phyloP scores from a whole-genome alignment of 2,797 vertebrate species.

The Acanthurus lineatus region DNA sequence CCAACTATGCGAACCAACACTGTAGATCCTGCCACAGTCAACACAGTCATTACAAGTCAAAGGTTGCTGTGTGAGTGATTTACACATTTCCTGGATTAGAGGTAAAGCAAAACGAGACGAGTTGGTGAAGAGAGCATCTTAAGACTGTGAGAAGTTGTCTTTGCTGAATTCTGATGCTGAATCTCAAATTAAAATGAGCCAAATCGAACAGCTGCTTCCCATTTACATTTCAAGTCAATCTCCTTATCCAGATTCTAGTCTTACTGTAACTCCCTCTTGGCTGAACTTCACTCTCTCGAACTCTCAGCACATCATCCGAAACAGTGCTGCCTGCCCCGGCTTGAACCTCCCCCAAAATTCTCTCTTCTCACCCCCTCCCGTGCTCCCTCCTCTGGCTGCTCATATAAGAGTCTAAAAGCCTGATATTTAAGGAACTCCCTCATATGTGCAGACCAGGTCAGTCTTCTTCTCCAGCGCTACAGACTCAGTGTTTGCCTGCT shows the following conservation, averaged over 20 bases:
- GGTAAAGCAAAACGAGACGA: conserved; percentile 18
- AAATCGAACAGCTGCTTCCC: conserved; percentile 48
- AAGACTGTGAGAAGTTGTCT: conserved; percentile 14
- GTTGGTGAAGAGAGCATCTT: neutral
- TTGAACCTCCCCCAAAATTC: conserved; percentile 28
- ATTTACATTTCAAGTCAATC: conserved; percentile 40
- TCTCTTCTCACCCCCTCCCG: conserved; percentile 28
- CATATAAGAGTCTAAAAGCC: conserved; percentile 15
- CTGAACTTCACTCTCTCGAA: conserved; percentile 37
- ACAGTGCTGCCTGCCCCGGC: neutral
- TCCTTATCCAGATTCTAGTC: conserved; percentile 36
- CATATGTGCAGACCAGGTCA: conserved; percentile 11
- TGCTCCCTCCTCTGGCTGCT: conserved; percentile 39
- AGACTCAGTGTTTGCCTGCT: conserved; percentile 8
- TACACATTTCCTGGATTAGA: conserved; percentile 49
- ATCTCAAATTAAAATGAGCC: conserved; percentile 20
- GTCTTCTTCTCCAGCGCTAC: conserved; percentile 1
- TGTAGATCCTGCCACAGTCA: conserved; percentile 29
- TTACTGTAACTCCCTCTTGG: conserved; percentile 49
- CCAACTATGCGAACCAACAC: conserved; percentile 22
- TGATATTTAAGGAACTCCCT: conserved; percentile 18
- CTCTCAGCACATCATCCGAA: conserved; percentile 33
- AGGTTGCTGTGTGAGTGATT: conserved; percentile 34
- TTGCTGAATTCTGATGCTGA: conserved; percentile 5
- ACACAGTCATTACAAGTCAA: conserved; percentile 33